Evolutionary conservation across 2,797 vertebrate genomes (phyloP).

Genomic region (Champsocephalus esox): DNA sequence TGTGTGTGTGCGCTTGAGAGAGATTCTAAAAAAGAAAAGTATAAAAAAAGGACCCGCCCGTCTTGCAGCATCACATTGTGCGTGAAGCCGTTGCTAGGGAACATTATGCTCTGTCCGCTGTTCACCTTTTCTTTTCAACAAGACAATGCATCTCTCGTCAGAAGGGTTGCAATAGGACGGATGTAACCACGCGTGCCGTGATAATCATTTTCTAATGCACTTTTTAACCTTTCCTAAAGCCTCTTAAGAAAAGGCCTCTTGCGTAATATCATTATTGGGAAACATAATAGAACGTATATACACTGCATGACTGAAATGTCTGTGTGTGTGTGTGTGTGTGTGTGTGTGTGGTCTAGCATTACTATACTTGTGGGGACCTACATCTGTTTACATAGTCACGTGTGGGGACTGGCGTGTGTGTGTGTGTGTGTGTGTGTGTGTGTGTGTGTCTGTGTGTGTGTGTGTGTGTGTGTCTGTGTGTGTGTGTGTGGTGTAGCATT

Average conservation of each 20-base stretch:
- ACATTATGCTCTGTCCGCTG: conserved; percentile 37
- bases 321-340: too few species aligned
- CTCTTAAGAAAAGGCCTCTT: background rate
- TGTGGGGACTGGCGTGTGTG: too few species aligned
- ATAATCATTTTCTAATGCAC: background rate
- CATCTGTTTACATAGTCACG: too few species aligned
- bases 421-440: too few species aligned
- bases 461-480: too few species aligned
- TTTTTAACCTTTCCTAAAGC: background rate
- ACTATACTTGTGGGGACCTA: too few species aligned
- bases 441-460: too few species aligned
- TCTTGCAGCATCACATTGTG: conserved; percentile 35
- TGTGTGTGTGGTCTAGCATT: too few species aligned
- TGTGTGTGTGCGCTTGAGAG: conserved; percentile 15
- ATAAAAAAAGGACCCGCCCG: conserved; percentile 32
- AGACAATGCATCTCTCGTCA: conserved; percentile 30
- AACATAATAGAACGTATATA: too few species aligned
- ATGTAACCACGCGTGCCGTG: conserved; percentile 6
- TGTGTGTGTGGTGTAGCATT: too few species aligned
- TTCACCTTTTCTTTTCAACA: conserved; percentile 52
- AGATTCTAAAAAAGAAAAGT: conserved; percentile 24
- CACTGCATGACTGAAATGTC: background rate
- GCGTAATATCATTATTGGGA: background rate
- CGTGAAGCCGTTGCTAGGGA: conserved; percentile 67
- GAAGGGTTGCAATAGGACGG: conserved; percentile 37